Evolutionary conservation across 2,797 vertebrate genomes (phyloP).

Genomic region (Acanthopagrus latus): DNA sequence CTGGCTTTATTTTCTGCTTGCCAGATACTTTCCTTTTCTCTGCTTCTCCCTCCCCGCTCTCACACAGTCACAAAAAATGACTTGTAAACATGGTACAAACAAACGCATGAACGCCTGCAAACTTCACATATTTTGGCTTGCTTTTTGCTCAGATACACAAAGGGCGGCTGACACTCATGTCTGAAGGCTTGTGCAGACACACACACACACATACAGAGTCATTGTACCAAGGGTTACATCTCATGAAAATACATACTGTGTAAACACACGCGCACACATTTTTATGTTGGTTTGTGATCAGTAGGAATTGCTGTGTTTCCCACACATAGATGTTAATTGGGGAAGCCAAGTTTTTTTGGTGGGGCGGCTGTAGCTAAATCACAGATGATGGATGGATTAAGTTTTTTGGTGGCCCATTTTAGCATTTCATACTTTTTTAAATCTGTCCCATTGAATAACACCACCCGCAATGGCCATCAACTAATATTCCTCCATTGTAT

Average conservation of each 20-base stretch:
- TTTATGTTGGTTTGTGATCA: background rate
- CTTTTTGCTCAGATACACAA: background rate
- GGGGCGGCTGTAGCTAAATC: no score
- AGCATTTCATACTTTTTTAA: no score
- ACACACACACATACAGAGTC: background rate
- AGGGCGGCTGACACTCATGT: background rate
- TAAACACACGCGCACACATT: background rate
- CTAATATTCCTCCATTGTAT: no score
- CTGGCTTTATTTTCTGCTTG: slow-evolving; percentile 6
- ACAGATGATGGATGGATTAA: no score
- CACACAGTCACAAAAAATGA: background rate
- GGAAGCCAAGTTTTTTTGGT: no score
- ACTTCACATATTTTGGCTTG: background rate
- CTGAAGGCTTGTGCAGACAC: background rate
- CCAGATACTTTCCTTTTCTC: background rate
- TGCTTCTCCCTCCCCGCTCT: background rate
- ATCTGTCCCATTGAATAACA: no score
- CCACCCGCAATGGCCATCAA: no score
- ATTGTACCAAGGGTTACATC: background rate
- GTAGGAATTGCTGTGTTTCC: background rate
- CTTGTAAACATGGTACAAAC: background rate
- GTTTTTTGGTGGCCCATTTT: no score
- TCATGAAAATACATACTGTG: background rate
- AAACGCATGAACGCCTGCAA: background rate
- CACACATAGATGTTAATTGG: no score